Percentiles rank a stretch among this genome's conserved stretches.
Conservation (phyloP, 2,888 invertebrate genomes). For the Microdon myrmicae region DNA sequence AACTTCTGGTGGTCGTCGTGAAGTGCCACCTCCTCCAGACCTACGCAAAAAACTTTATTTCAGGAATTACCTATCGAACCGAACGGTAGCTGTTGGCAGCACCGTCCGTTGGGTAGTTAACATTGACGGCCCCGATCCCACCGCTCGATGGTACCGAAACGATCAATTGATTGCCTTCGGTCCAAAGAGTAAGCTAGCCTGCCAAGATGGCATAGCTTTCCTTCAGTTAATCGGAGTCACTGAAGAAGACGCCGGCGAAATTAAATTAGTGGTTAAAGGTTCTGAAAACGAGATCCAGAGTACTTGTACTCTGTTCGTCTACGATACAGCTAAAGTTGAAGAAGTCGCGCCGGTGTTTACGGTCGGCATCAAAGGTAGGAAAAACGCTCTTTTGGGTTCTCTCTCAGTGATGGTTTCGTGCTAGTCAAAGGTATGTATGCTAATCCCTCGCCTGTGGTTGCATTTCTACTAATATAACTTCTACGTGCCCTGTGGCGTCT, state of each 20-base stretch:
- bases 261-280: constrained; percentile 80
- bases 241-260: constrained; percentile 79
- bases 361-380: constrained; percentile 76
- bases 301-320: constrained; percentile 72
- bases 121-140: constrained; percentile 78
- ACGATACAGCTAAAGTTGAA: constrained; percentile 67
- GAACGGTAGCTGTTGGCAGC: constrained; percentile 79
- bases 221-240: constrained; percentile 77
- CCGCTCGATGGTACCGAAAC: constrained; percentile 78
- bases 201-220: constrained; percentile 77
- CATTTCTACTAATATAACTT: constrained; percentile 20
- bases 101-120: constrained; percentile 83
- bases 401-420: constrained; percentile 44
- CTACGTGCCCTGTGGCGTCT: constrained; percentile 15
- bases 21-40: constrained; percentile 66
- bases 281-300: constrained; percentile 77
- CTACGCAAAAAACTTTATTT: constrained; percentile 70
- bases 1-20: constrained; percentile 58
- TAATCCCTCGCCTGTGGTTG: constrained; percentile 21
- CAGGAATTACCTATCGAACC: constrained; percentile 79
- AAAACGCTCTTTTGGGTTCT: constrained; percentile 23
- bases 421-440: constrained; percentile 34
- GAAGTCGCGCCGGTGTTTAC: constrained; percentile 79
- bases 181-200: constrained; percentile 72
- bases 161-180: constrained; percentile 72